Base-by-base conservation (phyloP, 64 coral and sea anemone species). In the Acropora tenuis region DNA sequence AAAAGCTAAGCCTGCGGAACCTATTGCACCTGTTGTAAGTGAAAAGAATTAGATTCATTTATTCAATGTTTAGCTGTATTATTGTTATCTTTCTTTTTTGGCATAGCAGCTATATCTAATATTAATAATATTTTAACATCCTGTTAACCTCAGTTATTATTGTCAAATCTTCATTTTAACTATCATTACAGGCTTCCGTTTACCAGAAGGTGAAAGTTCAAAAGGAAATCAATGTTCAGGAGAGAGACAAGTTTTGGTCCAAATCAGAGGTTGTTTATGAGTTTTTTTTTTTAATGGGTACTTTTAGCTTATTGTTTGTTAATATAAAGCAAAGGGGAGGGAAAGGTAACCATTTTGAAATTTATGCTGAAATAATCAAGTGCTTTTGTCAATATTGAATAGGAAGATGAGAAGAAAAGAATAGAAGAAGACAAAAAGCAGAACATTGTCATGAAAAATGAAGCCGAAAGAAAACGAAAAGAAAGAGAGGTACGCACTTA, bases 1-100 rank as follows among this genome's bases (percentile, higher is more conserved):
- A 48, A 99, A 99, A 69, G 94, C 97, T 83, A 90, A 93, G n/a
- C 94, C 94, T 80, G 92, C 91, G 75, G 94, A 95, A 71, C 93
- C 97, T 75, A 76, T 93, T 74, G 71, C 86, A 2, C 93, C 96
- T 61, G 96, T 98, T 53, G 96, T 98, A 91, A 77, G 89, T 92
- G 63, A 90, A 52, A 10, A 11, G 3, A 13, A 13, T 63, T 63
- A 13, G 11, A 55, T 55, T 55, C 10, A 5, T 55, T 7, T 41
- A 19, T 48, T 30, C 30, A 30, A 30, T 30, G 30, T 30, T 30
- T 30, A 30, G 30, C 30, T 30, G 30, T 30, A 30, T 30, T 30
- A 30, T 30, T 30, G 30, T 30, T 30, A 30, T 30, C 30, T 30
- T 30, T 30, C 30, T 30, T 30, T 30, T 30, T 30, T 30, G 30